Conservation (phyloP, 2,113 vertebrate species). For the Myrmecophaga tridactyla region DNA sequence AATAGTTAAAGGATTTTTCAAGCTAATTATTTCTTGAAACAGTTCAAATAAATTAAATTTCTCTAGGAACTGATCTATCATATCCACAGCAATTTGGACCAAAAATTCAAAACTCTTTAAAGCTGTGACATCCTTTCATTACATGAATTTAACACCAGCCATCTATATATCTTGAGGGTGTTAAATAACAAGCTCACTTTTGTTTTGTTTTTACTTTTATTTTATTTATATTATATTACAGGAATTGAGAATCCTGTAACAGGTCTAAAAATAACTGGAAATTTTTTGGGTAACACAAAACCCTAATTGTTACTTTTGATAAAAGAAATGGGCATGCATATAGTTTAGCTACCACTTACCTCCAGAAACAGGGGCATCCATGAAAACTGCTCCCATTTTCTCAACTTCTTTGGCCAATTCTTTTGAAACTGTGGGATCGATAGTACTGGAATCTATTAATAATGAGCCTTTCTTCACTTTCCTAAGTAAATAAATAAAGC, state of each 20-base stretch:
- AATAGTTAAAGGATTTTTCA: neutral
- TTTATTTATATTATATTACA: too few species aligned
- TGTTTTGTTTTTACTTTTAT: slow-evolving; percentile 27
- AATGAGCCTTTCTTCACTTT: slow-evolving; percentile 98
- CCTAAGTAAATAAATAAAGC: slow-evolving; percentile 83
- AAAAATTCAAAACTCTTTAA: slow-evolving; percentile 9
- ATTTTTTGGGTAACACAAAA: neutral
- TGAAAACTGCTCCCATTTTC: slow-evolving; percentile 97
- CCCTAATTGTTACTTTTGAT: neutral
- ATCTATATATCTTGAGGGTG: neutral
- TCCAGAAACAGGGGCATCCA: slow-evolving; percentile 99
- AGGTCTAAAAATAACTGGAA: neutral
- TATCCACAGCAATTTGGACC: neutral
- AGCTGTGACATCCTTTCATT: slow-evolving; percentile 12
- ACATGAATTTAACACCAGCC: slow-evolving; percentile 13
- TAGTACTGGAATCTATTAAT: slow-evolving; percentile 98
- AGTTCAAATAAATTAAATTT: slow-evolving; percentile 10
- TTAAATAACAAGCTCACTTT: neutral
- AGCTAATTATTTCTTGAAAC: slow-evolving; percentile 31
- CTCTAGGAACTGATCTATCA: neutral
- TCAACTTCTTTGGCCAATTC: slow-evolving; percentile 94
- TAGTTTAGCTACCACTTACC: slow-evolving; percentile 83
- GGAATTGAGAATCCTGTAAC: neutral
- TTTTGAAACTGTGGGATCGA: slow-evolving; percentile 96
- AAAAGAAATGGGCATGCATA: neutral